Evolutionary conservation across 2,797 vertebrate genomes (phyloP).

Genomic region (Ctenosaura bakeri): DNA sequence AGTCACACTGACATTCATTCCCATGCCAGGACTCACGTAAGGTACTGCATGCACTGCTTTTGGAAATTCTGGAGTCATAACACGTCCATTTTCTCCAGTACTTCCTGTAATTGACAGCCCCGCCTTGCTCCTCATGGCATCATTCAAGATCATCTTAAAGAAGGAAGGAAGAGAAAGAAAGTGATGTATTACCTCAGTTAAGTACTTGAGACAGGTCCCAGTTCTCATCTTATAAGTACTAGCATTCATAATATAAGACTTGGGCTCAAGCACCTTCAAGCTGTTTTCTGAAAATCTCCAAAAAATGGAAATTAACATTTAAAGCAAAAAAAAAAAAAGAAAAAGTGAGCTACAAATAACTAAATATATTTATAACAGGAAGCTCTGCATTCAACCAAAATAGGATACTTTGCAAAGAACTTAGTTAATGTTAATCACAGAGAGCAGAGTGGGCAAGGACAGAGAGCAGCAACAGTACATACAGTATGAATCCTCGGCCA

Average conservation of each 20-base stretch:
- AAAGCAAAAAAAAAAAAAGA: conserved; percentile 65
- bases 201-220: conserved; percentile 48
- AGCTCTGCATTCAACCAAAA: conserved; percentile 70
- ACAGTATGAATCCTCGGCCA: conserved; percentile 86
- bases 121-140: conserved; percentile 96
- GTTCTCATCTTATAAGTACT: conserved; percentile 72
- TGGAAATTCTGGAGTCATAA: conserved; percentile 99
- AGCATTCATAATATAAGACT: conserved; percentile 71
- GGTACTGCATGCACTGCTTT: conserved; percentile 98
- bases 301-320: conserved; percentile 74
- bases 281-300: conserved; percentile 76
- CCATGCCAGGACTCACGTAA: conserved; percentile 97
- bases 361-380: conserved; percentile 74
- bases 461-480: conserved; percentile 88
- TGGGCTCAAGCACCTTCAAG: conserved; percentile 52
- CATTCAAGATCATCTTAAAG: conserved; percentile 96
- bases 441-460: conserved; percentile 19
- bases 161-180: conserved; percentile 76
- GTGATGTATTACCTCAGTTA: conserved; percentile 69
- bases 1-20: conserved; percentile 99
- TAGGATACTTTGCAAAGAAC: conserved; percentile 66
- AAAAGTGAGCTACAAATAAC: conserved; percentile 69
- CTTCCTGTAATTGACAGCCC: conserved; percentile 99
- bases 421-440: conserved; percentile 70
- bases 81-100: conserved; percentile 98